Base-by-base conservation (phyloP, 2,888 invertebrate genomes). In the Scaptomyza flava region DNA sequence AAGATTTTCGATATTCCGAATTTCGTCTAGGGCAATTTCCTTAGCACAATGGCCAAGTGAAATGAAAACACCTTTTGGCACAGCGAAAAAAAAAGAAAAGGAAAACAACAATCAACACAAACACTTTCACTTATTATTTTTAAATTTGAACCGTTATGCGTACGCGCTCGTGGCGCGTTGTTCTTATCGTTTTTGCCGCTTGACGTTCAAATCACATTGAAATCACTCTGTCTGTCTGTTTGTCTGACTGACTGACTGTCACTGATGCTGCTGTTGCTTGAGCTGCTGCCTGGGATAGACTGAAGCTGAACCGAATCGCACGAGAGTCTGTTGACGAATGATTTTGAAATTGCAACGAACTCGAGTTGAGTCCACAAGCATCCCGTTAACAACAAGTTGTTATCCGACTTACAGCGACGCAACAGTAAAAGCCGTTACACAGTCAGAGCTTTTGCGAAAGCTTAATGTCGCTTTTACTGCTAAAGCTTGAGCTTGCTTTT, bases 321-420 rank as follows among this genome's bases (percentile, higher is more conserved):
- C 85, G 77, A 79, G 68, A 71, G 82, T 71, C 77, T 85, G 73
- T 79, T 68, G 73, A 81, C 81, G 84, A 80, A 81, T 80, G 79
- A 83, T 45, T 77, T 72, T 47, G 62, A 76, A 68, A 57, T 63
- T 59, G 75, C 69, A 60, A 64, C 54, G 53, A 62, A 51, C 62
- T 62, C 27, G 42, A 42, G 36, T 68, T 46, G 20, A 50, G 34
- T 23, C 56, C 34, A n/a, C 45, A 53, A 63, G 58, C 64, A 71
- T 58, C 68, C 48, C 48, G 46, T 43, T 43, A 14, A 68, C 73
- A 72, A 60, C 67, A 72, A 68, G 73, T 73, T 53, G 61, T 50
- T 48, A 14, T 7, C 12, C 47, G 50, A 34, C 9, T 34, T 38
- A 23, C 67, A 66, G 66, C 27, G 38, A 14, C 66, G 66, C 48